These are phyloP conservation scores for Morpho deidamia DNA, from an alignment of 2,888 invertebrate species.

Conservation along the genomic window DNA sequence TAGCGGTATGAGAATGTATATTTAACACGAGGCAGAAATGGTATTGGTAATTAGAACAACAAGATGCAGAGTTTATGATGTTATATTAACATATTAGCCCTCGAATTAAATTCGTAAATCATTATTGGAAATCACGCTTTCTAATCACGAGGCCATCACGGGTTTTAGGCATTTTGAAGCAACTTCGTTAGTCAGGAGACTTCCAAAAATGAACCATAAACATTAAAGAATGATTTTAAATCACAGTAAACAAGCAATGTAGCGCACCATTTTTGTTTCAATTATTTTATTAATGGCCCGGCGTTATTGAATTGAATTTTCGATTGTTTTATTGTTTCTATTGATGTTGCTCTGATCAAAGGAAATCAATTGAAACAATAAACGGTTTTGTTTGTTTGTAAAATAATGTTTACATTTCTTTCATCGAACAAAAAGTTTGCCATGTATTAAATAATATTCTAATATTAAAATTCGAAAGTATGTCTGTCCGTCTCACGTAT, in stretches of 20 bases:
- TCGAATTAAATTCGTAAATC: not conserved
- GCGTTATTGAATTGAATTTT: not conserved
- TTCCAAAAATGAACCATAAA: no score
- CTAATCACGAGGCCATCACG: no score
- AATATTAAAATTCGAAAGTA: no score
- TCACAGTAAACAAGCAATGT: not conserved
- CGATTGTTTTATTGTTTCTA: slow-evolving; percentile 3
- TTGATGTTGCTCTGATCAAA: not conserved
- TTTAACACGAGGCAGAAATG: no score
- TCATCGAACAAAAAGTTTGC: not conserved
- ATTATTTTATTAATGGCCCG: not conserved
- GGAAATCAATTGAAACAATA: not conserved
- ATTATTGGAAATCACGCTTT: not conserved
- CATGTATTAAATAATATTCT: not conserved
- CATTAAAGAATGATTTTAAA: not conserved
- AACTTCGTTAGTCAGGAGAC: no score
- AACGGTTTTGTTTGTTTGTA: not conserved
- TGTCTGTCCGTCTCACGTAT: no score
- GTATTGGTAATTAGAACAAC: no score
- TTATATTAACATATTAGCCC: no score
- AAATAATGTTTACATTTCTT: not conserved
- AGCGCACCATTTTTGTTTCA: not conserved
- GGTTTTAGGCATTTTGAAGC: no score
- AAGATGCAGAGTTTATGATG: no score
- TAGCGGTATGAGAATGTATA: no score